Base-by-base conservation (phyloP, 2,113 vertebrate genomes). In the Spea bombifrons region DNA sequence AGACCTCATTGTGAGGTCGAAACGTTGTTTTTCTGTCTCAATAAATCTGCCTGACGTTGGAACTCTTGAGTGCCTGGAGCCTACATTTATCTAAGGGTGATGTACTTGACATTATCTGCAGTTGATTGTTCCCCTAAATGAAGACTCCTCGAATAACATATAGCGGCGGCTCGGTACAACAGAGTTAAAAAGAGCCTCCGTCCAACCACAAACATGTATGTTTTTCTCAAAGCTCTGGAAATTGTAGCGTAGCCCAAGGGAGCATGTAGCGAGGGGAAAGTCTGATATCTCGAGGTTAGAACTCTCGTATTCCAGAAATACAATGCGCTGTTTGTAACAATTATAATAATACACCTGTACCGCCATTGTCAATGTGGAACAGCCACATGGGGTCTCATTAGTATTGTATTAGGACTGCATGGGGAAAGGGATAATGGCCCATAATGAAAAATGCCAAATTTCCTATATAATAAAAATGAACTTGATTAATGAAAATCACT, bases 401-500 rank as follows among this genome's bases (percentile, higher is more conserved):
- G 94, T 93, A 90, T 89, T 92, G 93, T 89, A 90, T 95, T 96
- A 95, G 91, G 91, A 90, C 92, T 94, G 94, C 92, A 89, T 88
- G 89, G 94, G 94, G 94, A 94, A 91, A 91, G 90, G 90, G 92
- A 91, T 97, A 96, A 97, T 95, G 92, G 93, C 91, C 93, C 93
- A 92, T 96, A 94, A 97, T 96, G 94, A 95, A 96, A 96, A 97
- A 96, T 92, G 94, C 92, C 94, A 96, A 96, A 95, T 95, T 95
- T 96, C 92, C 93, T 94, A 93, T 92, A 94, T 94, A 95, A 96
- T 97, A 96, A 96, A 98, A 95, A 94, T 90, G 89, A 96, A 97
- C 95, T 93, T 97, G 94, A 98, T 97, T 96, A 97, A 96, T 97
- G 95, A 95, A 95, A 96, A 97, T 95, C 94, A 95, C 95, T 98